Conservation (phyloP, 2,113 vertebrate genomes). For the Psittacara wagleri region DNA sequence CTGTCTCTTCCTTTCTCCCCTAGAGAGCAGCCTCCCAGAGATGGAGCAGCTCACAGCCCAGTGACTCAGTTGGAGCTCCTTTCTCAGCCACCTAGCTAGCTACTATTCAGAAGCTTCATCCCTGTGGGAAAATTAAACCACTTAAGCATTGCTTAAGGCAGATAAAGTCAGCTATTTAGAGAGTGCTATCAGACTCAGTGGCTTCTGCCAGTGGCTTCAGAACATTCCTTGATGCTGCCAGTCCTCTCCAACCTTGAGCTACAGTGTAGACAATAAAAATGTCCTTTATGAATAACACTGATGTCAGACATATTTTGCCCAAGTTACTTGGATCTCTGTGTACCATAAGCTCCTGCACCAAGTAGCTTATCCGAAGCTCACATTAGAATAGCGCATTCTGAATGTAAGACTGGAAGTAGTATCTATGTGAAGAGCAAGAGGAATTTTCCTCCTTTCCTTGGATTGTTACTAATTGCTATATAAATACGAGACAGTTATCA, state of each 20-base stretch:
- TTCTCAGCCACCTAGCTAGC: not conserved
- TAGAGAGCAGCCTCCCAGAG: not conserved
- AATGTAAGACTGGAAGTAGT: not conserved
- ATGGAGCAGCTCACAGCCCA: not conserved
- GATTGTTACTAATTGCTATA: not conserved
- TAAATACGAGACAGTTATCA: not conserved
- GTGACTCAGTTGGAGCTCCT: rapidly evolving
- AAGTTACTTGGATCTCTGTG: not conserved
- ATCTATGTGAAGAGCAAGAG: not conserved
- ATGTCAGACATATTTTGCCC: not conserved
- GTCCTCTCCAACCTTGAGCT: not conserved
- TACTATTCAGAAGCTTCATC: not conserved
- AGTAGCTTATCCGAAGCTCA: not conserved
- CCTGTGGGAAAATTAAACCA: not conserved
- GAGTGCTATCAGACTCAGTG: not conserved
- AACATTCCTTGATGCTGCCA: not conserved
- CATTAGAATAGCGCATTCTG: not conserved
- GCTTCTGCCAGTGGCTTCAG: not conserved
- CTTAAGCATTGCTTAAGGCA: not conserved
- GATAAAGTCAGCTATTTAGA: not conserved
- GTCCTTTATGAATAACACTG: not conserved
- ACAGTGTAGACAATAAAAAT: not conserved
- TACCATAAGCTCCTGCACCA: not conserved
- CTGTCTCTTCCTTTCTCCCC: not conserved
- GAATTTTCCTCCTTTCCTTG: not conserved